phyloP scores from a whole-genome alignment of 2,888 invertebrate genomes.

The Cryptus viduatorius region DNA sequence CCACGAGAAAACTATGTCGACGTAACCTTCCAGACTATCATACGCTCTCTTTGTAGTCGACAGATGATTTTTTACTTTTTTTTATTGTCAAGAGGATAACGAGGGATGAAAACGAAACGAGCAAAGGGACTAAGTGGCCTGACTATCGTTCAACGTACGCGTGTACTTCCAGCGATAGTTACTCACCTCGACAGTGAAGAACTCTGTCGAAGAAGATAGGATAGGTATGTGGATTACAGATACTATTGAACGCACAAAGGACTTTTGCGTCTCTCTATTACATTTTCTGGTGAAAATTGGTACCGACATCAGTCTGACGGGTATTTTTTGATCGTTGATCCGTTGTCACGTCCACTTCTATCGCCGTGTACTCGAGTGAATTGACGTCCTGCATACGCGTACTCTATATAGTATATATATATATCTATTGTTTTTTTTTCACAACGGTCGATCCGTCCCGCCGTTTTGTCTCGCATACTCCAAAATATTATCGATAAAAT shows the following conservation, averaged over 20 bases:
- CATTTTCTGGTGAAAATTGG: background rate
- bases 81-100: background rate
- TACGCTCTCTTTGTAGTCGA: background rate
- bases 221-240: background rate
- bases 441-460: background rate
- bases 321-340: background rate
- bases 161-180: background rate
- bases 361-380: background rate
- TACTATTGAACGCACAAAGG: background rate
- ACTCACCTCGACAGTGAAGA: background rate
- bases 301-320: background rate
- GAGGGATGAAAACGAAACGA: background rate
- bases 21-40: background rate
- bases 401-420: no score
- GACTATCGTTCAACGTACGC: background rate
- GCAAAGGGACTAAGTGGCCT: background rate
- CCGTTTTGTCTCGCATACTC: background rate
- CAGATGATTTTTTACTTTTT: background rate
- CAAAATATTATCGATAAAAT: background rate
- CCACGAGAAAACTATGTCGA: conserved; percentile 34
- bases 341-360: background rate
- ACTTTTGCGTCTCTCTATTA: conserved; percentile 50
- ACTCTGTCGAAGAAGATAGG: background rate
- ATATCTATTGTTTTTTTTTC: background rate
- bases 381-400: background rate